Evolutionary conservation across 1,140 invertebrate species (phyloP), one percentile per base, ranked within the genome.

Genomic region (Psix sp.): DNA sequence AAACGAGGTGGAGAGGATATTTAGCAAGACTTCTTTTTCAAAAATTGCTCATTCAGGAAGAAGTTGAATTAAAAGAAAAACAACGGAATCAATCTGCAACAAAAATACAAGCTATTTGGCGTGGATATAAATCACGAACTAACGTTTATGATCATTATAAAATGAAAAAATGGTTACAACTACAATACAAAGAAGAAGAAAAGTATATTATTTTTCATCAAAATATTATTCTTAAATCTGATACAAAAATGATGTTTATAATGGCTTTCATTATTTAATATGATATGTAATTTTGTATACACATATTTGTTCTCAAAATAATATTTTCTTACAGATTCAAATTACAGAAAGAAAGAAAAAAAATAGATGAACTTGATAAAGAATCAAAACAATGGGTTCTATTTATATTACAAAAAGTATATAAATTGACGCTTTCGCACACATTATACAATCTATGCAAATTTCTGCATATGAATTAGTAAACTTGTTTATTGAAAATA

Each of bases 1-100:
- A n/a, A n/a, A n/a, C n/a, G n/a, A n/a, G n/a, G 26, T 83, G 81
- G 81, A 74, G 80, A 5, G 74, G 77, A 39, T 73, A 76, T 54
- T 14, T 10, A 0, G 48, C 38, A 6, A 73, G 72, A 40, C 57
- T 45, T 11, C 40, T 36, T 3, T 16, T 63, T 1, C 33, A 57
- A 39, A 68, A 31, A 26, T 54, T 66, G 40, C 20, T 10, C 11
- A 45, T 6, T 13, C 68, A 33, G 39, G 51, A 29, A 26, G 68
- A 73, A 16, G 33, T 54, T 11, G 48, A 70, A 13, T 70, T 71
- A 52, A 71, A 74, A 73, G 35, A 77, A 31, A 18, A 79, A 54
- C n/a, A 65, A 54, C 73, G 74, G 31, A 45, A 77, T 17, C n/a
- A 16, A 6, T 72, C 70, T 72, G 80, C 80, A 0, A 75, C 39